These are phyloP conservation scores for Anastrepha obliqua DNA, from an alignment of 1,140 invertebrate species.

Conservation along the genomic window DNA sequence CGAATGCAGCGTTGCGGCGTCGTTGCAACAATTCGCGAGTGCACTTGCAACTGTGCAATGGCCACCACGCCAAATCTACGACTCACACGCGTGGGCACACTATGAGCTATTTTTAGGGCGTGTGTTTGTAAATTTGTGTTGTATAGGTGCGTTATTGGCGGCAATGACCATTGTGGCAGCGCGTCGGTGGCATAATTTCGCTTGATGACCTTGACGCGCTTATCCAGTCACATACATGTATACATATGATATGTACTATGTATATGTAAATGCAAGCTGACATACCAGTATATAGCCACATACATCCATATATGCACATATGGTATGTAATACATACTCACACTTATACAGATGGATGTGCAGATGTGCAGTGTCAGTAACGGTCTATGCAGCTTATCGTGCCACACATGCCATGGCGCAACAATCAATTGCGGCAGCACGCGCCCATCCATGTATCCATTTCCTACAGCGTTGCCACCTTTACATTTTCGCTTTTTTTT, in stretches of 20 bases:
- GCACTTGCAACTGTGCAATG: conserved; percentile 36
- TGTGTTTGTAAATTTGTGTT: neutral
- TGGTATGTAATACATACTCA: neutral
- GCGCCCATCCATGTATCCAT: neutral
- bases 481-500: neutral
- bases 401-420: conserved; percentile 27
- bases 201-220: conserved; percentile 41
- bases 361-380: neutral
- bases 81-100: neutral
- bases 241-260: neutral
- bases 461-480: neutral
- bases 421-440: conserved; percentile 39
- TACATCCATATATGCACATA: neutral
- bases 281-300: neutral
- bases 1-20: neutral
- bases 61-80: neutral
- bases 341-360: neutral
- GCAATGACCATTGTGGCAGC: conserved; percentile 21
- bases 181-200: conserved; percentile 42
- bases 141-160: conserved; percentile 32
- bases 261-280: no score
- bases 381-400: conserved; percentile 22
- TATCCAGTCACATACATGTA: neutral
- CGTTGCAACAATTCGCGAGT: conserved; percentile 43
- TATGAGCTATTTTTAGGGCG: neutral